A percentile compares a stretch with the other conserved stretches of the same genome.
These are phyloP conservation scores for Ctenoplectra terminalis DNA, from an alignment of 1,140 invertebrate species.

Conservation along the genomic window DNA sequence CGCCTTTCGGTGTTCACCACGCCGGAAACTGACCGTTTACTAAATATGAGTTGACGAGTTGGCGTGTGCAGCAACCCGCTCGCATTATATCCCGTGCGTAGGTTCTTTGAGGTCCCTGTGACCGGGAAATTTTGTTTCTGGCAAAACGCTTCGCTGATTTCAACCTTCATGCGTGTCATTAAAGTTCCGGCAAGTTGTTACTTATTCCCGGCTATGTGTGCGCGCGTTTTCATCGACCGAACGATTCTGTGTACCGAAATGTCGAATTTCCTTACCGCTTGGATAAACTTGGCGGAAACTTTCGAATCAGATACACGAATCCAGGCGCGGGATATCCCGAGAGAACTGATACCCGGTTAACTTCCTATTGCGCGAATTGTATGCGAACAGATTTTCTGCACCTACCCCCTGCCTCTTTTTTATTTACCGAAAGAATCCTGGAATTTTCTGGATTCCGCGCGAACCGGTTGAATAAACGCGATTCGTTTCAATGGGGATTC, in stretches of 20 bases:
- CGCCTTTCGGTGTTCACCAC: not conserved
- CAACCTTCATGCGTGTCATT: constrained; percentile 57
- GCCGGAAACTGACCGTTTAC: constrained; percentile 14
- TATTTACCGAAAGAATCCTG: not conserved
- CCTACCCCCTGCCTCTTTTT: not conserved
- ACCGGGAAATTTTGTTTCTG: constrained; percentile 40
- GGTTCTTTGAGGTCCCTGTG: constrained; percentile 17
- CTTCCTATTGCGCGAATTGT: constrained; percentile 24
- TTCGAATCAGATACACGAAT: constrained; percentile 54
- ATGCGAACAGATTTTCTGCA: constrained; percentile 28
- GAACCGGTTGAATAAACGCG: not conserved
- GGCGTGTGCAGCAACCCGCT: not conserved
- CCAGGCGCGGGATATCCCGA: constrained; percentile 35
- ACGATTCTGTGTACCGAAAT: constrained; percentile 32
- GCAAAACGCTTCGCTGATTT: constrained; percentile 34
- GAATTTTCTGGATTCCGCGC: not conserved
- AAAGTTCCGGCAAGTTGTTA: constrained; percentile 54
- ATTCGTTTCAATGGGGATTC: no score
- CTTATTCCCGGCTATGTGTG: not conserved
- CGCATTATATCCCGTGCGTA: constrained; percentile 4
- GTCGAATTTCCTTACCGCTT: constrained; percentile 41
- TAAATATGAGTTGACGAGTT: constrained; percentile 25
- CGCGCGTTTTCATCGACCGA: not conserved
- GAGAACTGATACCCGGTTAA: constrained; percentile 12
- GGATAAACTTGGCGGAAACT: constrained; percentile 58